Evolutionary conservation across 2,888 invertebrate genomes (phyloP).

Genomic region (Torymus texanus): DNA sequence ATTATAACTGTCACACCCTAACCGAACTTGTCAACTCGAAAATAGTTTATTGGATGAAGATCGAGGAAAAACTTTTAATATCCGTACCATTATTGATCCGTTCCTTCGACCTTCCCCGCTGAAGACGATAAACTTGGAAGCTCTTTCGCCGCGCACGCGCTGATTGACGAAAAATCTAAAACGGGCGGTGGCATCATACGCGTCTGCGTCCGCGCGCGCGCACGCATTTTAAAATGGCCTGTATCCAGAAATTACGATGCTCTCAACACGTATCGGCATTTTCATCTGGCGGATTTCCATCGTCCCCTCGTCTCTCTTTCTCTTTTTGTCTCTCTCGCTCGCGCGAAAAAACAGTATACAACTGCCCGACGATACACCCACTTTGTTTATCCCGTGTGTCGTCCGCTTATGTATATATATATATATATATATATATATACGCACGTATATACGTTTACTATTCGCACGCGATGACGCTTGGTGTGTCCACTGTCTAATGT

Average conservation of each 20-base stretch:
- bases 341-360: constrained; percentile 21
- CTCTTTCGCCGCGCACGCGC: not conserved
- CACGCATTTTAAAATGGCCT: constrained; percentile 68
- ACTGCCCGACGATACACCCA: constrained; percentile 61
- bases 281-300: constrained; percentile 66
- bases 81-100: not conserved
- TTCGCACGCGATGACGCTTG: constrained; percentile 30
- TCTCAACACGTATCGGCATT: constrained; percentile 64
- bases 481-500: not conserved
- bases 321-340: constrained; percentile 16
- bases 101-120: constrained; percentile 43
- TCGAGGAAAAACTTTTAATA: too few relatives aligned
- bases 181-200: constrained; percentile 67
- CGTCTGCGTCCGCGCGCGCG: too few relatives aligned
- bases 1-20: too few relatives aligned
- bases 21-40: too few relatives aligned
- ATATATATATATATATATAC: not conserved
- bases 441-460: constrained; percentile 3
- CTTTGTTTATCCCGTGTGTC: constrained; percentile 58
- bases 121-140: constrained; percentile 54
- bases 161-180: constrained; percentile 71
- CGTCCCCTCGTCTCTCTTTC: constrained; percentile 27
- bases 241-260: constrained; percentile 70
- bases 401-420: not conserved
- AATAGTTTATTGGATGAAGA: too few relatives aligned